phyloP scores from a whole-genome alignment of 2,797 vertebrate genomes.

The Fratercula arctica region DNA sequence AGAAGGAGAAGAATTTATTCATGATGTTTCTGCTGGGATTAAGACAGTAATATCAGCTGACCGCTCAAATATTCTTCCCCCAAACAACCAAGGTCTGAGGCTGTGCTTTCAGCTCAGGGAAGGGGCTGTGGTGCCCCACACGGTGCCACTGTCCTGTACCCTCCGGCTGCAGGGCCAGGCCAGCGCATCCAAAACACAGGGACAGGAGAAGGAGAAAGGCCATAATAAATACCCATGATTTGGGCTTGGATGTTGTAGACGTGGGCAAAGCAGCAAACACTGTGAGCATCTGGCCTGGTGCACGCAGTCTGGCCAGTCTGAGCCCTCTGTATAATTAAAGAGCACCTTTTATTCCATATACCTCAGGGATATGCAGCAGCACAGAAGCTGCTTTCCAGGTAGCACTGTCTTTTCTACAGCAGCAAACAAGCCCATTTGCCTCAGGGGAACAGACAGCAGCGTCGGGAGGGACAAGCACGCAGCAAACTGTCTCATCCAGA shows the following conservation, averaged over 20 bases:
- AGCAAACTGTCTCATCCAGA: background rate
- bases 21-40: background rate
- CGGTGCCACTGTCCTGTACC: background rate
- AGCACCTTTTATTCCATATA: background rate
- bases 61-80: background rate
- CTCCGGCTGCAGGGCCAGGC: background rate
- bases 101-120: accelerated
- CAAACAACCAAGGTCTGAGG: background rate
- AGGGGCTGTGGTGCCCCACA: accelerated
- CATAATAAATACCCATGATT: background rate
- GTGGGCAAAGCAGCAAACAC: background rate
- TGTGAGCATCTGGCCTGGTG: background rate
- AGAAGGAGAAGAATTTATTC: background rate
- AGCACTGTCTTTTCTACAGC: background rate
- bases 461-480: background rate
- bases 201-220: background rate
- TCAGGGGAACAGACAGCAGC: background rate
- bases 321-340: background rate
- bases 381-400: background rate
- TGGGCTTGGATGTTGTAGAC: background rate
- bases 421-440: background rate
- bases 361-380: background rate
- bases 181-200: background rate
- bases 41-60: background rate
- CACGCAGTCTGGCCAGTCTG: background rate